Percentiles rank a stretch among this genome's conserved stretches.
phyloP scores from a whole-genome alignment of 2,888 invertebrate species.

The Meliscaeva auricollis region DNA sequence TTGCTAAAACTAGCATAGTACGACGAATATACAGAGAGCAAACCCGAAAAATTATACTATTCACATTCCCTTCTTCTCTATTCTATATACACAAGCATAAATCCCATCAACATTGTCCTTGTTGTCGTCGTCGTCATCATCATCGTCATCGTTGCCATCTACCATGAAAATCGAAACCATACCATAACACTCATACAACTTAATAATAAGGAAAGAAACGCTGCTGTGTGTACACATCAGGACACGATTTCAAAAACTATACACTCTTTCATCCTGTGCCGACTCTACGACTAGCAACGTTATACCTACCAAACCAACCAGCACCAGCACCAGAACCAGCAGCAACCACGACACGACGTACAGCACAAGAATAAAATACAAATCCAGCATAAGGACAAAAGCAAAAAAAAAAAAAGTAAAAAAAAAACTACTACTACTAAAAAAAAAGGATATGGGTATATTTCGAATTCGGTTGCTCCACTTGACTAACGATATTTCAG shows the following conservation, averaged over 20 bases:
- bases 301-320: constrained; percentile 56
- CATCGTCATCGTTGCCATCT: constrained; percentile 72
- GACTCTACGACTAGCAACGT: constrained; percentile 54
- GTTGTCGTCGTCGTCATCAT: constrained; percentile 60
- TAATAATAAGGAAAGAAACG: constrained; percentile 67
- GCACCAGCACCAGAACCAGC: constrained; percentile 56
- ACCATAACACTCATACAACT: constrained; percentile 75
- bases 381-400: constrained; percentile 64
- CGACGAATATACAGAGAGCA: constrained; percentile 46
- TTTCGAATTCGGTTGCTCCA: constrained; percentile 76
- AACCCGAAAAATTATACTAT: constrained; percentile 44
- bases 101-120: constrained; percentile 64
- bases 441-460: constrained; percentile 71
- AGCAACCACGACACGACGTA: constrained; percentile 73
- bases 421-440: constrained; percentile 46
- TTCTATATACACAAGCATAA: constrained; percentile 45
- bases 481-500: constrained; percentile 76
- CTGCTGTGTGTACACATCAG: constrained; percentile 54
- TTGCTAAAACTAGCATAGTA: constrained; percentile 69
- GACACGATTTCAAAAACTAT: constrained; percentile 49
- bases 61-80: constrained; percentile 55
- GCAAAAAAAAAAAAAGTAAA: constrained; percentile 42
- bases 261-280: constrained; percentile 72
- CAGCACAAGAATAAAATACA: constrained; percentile 74
- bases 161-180: constrained; percentile 75